Evolutionary conservation across 1,140 invertebrate species (phyloP).

Genomic region (Achroia grisella): DNA sequence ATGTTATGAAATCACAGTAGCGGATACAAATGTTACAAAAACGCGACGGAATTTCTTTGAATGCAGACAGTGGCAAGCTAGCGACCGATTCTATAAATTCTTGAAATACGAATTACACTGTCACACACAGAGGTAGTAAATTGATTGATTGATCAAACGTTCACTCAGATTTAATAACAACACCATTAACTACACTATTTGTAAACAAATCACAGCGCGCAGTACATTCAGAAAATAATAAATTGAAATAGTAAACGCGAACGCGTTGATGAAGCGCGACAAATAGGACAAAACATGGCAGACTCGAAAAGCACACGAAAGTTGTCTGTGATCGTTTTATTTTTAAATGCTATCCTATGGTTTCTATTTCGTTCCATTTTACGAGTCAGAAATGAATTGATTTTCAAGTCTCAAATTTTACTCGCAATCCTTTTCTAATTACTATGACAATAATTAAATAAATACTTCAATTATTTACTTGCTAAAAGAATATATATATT

Average conservation of each 20-base stretch:
- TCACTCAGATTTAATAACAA: constrained; percentile 40
- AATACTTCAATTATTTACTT: no score
- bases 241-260: constrained; percentile 60
- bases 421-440: no score
- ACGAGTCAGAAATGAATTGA: no score
- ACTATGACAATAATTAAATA: no score
- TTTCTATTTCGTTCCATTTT: constrained; percentile 30
- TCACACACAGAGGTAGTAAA: constrained; percentile 51
- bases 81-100: constrained; percentile 58
- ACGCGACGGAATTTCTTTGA: constrained; percentile 38
- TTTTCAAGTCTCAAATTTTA: no score
- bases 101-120: constrained; percentile 62
- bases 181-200: constrained; percentile 61
- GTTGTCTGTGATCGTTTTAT: constrained; percentile 60
- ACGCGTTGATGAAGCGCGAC: constrained; percentile 71
- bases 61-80: constrained; percentile 41
- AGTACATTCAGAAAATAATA: constrained; percentile 67
- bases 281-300: constrained; percentile 75
- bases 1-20: constrained; percentile 27
- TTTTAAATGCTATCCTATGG: constrained; percentile 52
- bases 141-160: constrained; percentile 41
- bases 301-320: constrained; percentile 65
- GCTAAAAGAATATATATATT: no score
- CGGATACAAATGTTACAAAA: constrained; percentile 28
- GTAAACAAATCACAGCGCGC: constrained; percentile 68